phyloP scores from a whole-genome alignment of 2,888 invertebrate species.

The Dolichopus griseipennis region DNA sequence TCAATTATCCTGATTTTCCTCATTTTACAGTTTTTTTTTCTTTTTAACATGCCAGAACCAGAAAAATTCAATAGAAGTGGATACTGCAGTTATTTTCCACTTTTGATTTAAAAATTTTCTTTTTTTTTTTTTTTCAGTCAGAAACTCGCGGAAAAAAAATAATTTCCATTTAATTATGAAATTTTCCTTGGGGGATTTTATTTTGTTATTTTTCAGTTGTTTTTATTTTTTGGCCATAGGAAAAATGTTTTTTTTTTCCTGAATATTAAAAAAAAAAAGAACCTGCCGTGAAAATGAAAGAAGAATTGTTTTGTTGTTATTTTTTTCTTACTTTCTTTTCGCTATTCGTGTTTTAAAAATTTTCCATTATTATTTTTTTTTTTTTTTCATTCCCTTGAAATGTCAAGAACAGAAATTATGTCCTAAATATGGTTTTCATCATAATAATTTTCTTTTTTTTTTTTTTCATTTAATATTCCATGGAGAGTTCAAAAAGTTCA shows the following conservation, averaged over 20 bases:
- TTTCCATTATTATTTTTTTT: too few relatives aligned
- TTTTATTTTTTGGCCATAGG: background rate
- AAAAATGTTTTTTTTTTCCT: background rate
- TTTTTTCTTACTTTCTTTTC: too few relatives aligned
- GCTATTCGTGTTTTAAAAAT: background rate
- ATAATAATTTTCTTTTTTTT: background rate
- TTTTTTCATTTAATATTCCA: background rate
- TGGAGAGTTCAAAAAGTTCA: background rate
- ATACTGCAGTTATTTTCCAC: background rate
- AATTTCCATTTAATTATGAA: background rate
- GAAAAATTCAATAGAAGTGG: background rate
- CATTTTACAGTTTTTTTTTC: too few relatives aligned
- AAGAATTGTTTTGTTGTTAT: background rate
- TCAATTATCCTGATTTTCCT: background rate
- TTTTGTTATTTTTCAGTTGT: background rate
- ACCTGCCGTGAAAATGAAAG: background rate
- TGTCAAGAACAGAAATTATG: background rate
- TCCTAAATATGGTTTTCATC: background rate
- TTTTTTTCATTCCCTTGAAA: background rate
- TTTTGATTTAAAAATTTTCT: too few relatives aligned
- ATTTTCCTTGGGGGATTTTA: background rate
- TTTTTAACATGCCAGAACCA: background rate
- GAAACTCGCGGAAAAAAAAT: background rate
- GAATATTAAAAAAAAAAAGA: background rate
- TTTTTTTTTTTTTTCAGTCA: too few relatives aligned